Evolutionary conservation across 2,888 invertebrate species (phyloP).

Genomic region (Herminia tarsipennalis): DNA sequence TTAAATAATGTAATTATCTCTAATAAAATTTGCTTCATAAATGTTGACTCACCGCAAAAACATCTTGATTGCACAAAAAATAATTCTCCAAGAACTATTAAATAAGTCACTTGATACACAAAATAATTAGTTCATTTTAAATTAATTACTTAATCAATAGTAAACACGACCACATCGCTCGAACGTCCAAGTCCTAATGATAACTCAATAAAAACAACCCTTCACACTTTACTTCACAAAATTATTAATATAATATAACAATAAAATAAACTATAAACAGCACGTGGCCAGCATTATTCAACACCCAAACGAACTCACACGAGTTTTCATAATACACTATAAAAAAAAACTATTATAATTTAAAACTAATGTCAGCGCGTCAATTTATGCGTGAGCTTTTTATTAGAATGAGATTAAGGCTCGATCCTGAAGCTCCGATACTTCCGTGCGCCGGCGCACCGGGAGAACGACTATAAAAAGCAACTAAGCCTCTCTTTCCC

Average conservation of each 20-base stretch:
- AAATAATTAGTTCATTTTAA: slow-evolving; percentile 61
- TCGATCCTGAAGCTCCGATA: slow-evolving; percentile 81
- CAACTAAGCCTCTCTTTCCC: slow-evolving; percentile 82
- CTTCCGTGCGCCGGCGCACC: slow-evolving; percentile 83
- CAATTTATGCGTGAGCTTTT: slow-evolving; percentile 83
- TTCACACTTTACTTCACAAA: slow-evolving; percentile 75
- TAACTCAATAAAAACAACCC: slow-evolving; percentile 77
- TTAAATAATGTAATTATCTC: not conserved
- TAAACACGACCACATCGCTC: slow-evolving; percentile 78
- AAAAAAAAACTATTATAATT: slow-evolving; percentile 69
- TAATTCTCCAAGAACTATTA: slow-evolving; percentile 46
- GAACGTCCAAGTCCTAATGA: slow-evolving; percentile 73
- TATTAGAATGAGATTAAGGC: slow-evolving; percentile 83
- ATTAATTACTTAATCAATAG: slow-evolving; percentile 47
- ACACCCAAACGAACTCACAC: slow-evolving; percentile 68
- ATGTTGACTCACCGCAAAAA: slow-evolving; percentile 65
- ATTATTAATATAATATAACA: slow-evolving; percentile 74
- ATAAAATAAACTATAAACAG: slow-evolving; percentile 79
- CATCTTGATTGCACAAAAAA: slow-evolving; percentile 58
- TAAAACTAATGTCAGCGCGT: slow-evolving; percentile 71
- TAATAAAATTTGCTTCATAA: not conserved
- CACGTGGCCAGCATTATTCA: slow-evolving; percentile 80
- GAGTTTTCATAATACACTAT: slow-evolving; percentile 51
- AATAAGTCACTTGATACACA: slow-evolving; percentile 57
- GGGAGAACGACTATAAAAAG: slow-evolving; percentile 82